Percentiles rank a stretch among this genome's conserved stretches.
Conservation (phyloP, 2,113 vertebrate species). For the Strix uralensis region DNA sequence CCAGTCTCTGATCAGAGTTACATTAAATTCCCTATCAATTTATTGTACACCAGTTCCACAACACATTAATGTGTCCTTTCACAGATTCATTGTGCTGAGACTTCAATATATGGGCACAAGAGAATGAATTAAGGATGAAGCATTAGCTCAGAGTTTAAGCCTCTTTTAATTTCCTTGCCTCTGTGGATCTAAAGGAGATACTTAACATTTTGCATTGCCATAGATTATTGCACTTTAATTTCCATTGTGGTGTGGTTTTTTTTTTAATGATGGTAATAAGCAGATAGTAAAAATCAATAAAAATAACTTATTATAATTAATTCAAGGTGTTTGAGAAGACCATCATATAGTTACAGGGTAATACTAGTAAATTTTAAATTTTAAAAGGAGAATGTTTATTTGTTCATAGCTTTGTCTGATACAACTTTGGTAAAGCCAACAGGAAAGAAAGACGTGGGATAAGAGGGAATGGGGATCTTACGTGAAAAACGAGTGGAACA, state of each 20-base stretch:
- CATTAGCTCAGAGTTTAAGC: constrained; percentile 41
- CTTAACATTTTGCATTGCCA: background rate
- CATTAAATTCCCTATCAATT: background rate
- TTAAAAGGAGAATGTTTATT: background rate
- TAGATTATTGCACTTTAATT: background rate
- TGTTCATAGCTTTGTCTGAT: background rate
- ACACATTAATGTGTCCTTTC: background rate
- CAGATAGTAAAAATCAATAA: constrained; percentile 2
- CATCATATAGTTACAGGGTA: background rate
- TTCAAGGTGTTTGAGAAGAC: background rate
- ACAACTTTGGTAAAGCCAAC: background rate
- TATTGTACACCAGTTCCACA: background rate
- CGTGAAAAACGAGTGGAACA: background rate
- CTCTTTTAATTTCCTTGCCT: constrained; percentile 37
- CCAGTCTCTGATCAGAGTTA: background rate
- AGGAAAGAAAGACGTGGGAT: background rate
- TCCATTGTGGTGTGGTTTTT: background rate
- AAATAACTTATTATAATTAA: background rate
- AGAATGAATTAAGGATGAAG: background rate
- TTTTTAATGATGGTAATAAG: background rate
- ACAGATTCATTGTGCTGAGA: background rate
- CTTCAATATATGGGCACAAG: background rate
- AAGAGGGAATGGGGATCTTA: background rate
- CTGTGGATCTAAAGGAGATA: background rate
- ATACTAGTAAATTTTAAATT: background rate